These are phyloP conservation scores for Papilio elwesi DNA, from an alignment of 2,888 invertebrate genomes.

Conservation along the genomic window DNA sequence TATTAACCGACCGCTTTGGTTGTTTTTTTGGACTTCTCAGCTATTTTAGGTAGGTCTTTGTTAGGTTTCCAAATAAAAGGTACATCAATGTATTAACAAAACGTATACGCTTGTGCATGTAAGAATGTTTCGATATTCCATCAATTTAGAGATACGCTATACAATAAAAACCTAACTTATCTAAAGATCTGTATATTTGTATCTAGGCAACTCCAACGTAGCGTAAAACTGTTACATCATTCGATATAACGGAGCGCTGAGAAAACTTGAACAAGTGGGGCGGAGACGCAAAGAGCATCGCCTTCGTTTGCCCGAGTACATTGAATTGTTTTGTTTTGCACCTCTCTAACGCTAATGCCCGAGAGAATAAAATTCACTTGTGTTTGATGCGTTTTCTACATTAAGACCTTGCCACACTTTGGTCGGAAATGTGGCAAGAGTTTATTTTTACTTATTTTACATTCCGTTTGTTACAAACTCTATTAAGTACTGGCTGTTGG, in stretches of 20 bases:
- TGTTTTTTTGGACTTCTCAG: too few relatives aligned
- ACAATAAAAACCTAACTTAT: background rate
- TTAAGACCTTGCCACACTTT: slow-evolving; percentile 8
- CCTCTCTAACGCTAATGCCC: slow-evolving; percentile 20
- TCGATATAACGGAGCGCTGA: slow-evolving; percentile 4
- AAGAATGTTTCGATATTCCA: too few relatives aligned
- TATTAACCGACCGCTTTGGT: too few relatives aligned
- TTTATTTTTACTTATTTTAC: too few relatives aligned
- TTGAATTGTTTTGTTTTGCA: slow-evolving; percentile 33
- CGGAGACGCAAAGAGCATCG: slow-evolving; percentile 24
- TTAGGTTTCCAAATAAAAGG: too few relatives aligned
- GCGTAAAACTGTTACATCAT: background rate
- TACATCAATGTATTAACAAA: background rate
- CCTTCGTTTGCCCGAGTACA: slow-evolving; percentile 21
- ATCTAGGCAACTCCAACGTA: background rate
- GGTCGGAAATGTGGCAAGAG: background rate
- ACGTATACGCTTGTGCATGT: background rate
- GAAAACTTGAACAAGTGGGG: slow-evolving; percentile 10
- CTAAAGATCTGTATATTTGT: background rate
- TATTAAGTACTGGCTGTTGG: too few relatives aligned
- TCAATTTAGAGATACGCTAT: too few relatives aligned
- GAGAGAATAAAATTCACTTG: slow-evolving; percentile 8
- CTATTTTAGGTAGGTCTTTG: too few relatives aligned
- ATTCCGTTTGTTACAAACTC: too few relatives aligned
- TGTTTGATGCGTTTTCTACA: slow-evolving; percentile 14